Percentiles rank a stretch among this genome's conserved stretches.
Evolutionary conservation across 1,140 invertebrate species (phyloP).

Genomic region (Aporrectodea caliginosa): DNA sequence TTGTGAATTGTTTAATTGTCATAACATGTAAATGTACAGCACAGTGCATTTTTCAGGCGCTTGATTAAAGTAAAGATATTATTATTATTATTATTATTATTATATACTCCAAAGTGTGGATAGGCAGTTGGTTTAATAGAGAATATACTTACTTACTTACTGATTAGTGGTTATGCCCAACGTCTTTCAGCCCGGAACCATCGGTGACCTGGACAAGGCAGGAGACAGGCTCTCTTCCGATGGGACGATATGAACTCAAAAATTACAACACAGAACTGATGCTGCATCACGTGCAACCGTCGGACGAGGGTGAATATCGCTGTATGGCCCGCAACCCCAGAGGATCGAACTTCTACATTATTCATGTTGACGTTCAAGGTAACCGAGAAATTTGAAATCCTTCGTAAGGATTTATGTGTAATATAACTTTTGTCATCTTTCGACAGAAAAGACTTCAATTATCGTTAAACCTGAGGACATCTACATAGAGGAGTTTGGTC

Average conservation of each 20-base stretch:
- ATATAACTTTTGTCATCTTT: too few relatives aligned
- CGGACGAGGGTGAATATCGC: slow-evolving; percentile 48
- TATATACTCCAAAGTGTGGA: too few relatives aligned
- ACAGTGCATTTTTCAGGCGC: too few relatives aligned
- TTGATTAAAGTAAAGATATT: too few relatives aligned
- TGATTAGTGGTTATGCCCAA: background rate
- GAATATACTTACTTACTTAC: too few relatives aligned
- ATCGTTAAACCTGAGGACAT: background rate
- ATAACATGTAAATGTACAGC: too few relatives aligned
- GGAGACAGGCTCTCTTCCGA: background rate
- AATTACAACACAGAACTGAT: background rate
- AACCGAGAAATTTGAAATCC: too few relatives aligned
- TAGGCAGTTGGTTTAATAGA: too few relatives aligned
- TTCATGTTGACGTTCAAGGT: slow-evolving; percentile 44
- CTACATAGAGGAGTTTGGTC: background rate
- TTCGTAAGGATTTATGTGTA: too few relatives aligned
- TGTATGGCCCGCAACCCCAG: slow-evolving; percentile 43
- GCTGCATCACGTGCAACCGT: slow-evolving; percentile 26
- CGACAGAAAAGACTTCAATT: background rate
- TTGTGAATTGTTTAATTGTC: too few relatives aligned
- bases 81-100: too few relatives aligned
- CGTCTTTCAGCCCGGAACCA: background rate
- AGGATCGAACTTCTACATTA: slow-evolving; percentile 47
- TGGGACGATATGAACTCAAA: background rate
- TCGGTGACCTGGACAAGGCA: background rate